Percentiles rank a stretch among this genome's conserved stretches.
These are phyloP conservation scores for Azemiops feae DNA, from an alignment of 2,113 vertebrate genomes.

Conservation along the genomic window DNA sequence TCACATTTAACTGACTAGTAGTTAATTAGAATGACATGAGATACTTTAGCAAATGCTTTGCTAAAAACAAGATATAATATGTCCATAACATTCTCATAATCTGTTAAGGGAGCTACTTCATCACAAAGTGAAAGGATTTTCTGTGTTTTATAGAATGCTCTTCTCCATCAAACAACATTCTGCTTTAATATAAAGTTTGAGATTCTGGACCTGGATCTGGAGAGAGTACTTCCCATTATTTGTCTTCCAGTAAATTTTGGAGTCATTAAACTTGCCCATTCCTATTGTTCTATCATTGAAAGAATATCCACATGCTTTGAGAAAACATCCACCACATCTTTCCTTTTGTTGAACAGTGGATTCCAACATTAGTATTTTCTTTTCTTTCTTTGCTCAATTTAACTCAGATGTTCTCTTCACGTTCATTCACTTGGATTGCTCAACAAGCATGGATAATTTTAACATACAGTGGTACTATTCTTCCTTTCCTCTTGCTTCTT, in stretches of 20 bases:
- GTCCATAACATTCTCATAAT: neutral
- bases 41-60: neutral
- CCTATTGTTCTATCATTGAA: neutral
- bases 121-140: neutral
- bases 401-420: neutral
- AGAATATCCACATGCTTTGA: neutral
- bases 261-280: neutral
- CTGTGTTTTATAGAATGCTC: neutral
- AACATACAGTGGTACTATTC: neutral
- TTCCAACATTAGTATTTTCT: neutral
- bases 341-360: neutral
- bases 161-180: neutral
- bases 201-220: neutral
- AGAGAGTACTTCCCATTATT: neutral
- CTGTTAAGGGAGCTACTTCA: neutral
- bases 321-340: neutral
- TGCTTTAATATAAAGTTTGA: neutral
- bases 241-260: neutral
- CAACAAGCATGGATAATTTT: neutral
- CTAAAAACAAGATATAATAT: neutral
- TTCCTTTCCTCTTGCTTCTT: neutral
- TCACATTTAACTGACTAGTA: neutral
- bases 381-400: neutral
- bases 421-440: neutral
- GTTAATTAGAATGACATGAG: neutral